A percentile compares a stretch with the other conserved stretches of the same genome.
Conservation (phyloP, 1,140 invertebrate genomes). For the Cryptotermes secundus region DNA sequence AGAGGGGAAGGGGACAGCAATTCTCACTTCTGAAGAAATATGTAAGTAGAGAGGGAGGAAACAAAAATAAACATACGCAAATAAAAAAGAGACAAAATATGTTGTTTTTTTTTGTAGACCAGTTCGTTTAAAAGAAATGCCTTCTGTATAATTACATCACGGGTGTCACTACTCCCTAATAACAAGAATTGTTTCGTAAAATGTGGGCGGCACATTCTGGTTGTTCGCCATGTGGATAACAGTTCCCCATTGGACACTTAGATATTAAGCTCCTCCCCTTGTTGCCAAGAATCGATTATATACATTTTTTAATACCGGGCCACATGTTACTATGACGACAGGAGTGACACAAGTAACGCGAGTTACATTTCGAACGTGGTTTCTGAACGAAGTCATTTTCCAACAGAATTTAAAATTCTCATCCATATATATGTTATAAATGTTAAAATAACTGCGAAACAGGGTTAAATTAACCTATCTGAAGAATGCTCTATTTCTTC, state of each 20-base stretch:
- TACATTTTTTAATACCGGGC: slow-evolving; percentile 16
- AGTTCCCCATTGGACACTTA: background rate
- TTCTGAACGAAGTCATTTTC: background rate
- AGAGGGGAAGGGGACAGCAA: background rate
- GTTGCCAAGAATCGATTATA: background rate
- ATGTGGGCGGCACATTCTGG: background rate
- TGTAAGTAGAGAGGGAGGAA: background rate
- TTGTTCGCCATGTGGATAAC: background rate
- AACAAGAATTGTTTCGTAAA: background rate
- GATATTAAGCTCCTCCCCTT: background rate
- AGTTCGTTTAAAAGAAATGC: background rate
- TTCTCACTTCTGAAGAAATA: background rate
- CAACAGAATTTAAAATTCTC: background rate
- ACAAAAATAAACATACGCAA: slow-evolving; percentile 9
- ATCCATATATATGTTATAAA: too few relatives aligned
- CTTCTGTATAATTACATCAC: background rate
- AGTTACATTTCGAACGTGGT: too few relatives aligned
- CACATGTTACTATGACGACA: background rate
- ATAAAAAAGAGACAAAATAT: background rate
- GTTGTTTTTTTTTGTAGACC: background rate
- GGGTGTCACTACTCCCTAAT: background rate
- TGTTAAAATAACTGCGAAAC: too few relatives aligned
- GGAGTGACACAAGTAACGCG: background rate
- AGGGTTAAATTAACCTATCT: too few relatives aligned
- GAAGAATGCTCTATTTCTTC: too few relatives aligned